Percentiles rank a stretch among this genome's conserved stretches.
Conservation (phyloP, 2,888 invertebrate genomes). For the Ochropleura plecta region DNA sequence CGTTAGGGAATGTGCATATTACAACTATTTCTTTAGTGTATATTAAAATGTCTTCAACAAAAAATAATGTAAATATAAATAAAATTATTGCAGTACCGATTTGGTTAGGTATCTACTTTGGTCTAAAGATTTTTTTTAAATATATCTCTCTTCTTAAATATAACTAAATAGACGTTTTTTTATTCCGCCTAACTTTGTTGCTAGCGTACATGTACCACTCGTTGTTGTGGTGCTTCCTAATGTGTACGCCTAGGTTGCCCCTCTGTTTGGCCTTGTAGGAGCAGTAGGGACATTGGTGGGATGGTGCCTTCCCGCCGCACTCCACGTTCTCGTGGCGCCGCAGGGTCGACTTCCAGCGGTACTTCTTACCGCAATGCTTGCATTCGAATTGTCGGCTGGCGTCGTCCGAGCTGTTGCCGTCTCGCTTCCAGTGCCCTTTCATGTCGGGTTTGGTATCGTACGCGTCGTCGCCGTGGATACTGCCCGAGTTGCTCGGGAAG, state of each 20-base stretch:
- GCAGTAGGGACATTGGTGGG: conserved; percentile 95
- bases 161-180: conserved; percentile 81
- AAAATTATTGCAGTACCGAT: conserved; percentile 89
- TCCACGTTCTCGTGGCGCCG: conserved; percentile 95
- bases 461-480: conserved; percentile 58
- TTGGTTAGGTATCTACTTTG: conserved; percentile 90
- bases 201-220: conserved; percentile 89
- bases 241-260: conserved; percentile 95
- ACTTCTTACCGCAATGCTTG: conserved; percentile 95
- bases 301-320: conserved; percentile 95
- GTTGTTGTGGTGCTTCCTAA: conserved; percentile 93
- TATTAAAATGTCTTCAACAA: conserved; percentile 86
- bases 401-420: conserved; percentile 85
- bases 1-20: conserved; percentile 89
- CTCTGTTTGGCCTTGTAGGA: conserved; percentile 95
- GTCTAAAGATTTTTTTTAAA: conserved; percentile 75
- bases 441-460: conserved; percentile 70
- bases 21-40: conserved; percentile 85
- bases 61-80: conserved; percentile 85
- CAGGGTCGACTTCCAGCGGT: conserved; percentile 96
- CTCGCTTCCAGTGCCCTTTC: conserved; percentile 76
- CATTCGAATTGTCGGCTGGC: conserved; percentile 93
- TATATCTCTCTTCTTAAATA: conserved; percentile 46
- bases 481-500: conserved; percentile 55
- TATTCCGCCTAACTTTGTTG: conserved; percentile 87